Evolutionary conservation across 1,140 invertebrate genomes (phyloP), one percentile per base, ranked within the genome.

Genomic region (Trichonephila clavipes): DNA sequence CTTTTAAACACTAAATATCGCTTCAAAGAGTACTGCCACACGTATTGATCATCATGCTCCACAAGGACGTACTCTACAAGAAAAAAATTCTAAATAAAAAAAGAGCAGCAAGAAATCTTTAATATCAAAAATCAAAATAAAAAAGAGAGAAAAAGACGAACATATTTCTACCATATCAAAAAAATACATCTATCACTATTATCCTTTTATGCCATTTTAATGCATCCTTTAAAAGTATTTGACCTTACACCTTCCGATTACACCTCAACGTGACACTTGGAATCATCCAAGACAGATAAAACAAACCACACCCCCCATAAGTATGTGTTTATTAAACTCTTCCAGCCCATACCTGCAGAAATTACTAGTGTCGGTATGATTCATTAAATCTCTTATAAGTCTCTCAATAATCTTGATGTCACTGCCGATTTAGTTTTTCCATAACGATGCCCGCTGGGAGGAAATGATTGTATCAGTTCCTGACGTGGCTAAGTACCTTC

Each of bases 321-420:
- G 72, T 77, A 77, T 77, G 72, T 77, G 72, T 77, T 77, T 77
- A 77, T 77, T 77, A 77, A 77, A 77, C 24, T 40, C 1, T 28
- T 14, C 72, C 72, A 19, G 28, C 72, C 72, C 72, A 34, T 34
- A 19, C 72, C 28, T 40, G 28, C 14, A 77, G 72, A 77, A 77
- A 77, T 77, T 77, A 77, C 72, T 77, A 40, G 72, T 77, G 72
- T 77, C 72, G 40, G 72, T 77, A 34, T 77, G 72, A 77, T 77
- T 77, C 72, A 77, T 77, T 77, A 28, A 77, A 77, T 34, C 21
- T 21, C 61, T 40, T 10, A 28, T 28, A 24, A 69, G n/a, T 18
- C 28, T 77, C 72, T 28, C 72, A 34, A 34, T 77, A 77, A 72
- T 77, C 72, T 77, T 24, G 72, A 77, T 77, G 72, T 77, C 72